A percentile compares a stretch with the other conserved stretches of the same genome.
These are phyloP conservation scores for Labroides dimidiatus DNA, from an alignment of 2,797 vertebrate genomes.

Conservation along the genomic window DNA sequence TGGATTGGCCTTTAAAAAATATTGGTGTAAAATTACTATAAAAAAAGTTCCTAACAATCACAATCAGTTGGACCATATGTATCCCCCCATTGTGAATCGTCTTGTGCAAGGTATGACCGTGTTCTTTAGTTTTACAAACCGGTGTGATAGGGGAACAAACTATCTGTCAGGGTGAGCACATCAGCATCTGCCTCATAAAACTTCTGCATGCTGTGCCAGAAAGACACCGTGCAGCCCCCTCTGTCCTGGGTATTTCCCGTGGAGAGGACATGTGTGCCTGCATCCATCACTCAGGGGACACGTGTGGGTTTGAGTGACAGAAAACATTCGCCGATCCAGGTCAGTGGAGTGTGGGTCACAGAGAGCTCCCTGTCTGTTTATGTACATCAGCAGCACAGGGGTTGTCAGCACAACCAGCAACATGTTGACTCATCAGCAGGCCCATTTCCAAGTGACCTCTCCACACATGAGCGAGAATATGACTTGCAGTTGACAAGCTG, in stretches of 20 bases:
- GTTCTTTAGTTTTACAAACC: conserved; percentile 24
- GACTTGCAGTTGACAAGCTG: conserved; percentile 31
- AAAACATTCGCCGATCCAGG: conserved; percentile 71
- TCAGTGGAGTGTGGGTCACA: conserved; percentile 74
- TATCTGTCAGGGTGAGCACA: conserved; percentile 44
- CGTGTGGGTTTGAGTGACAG: conserved; percentile 67
- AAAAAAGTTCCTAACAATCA: too few relatives aligned
- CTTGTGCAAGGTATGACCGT: neutral
- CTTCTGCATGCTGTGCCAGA: conserved; percentile 29
- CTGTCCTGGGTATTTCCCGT: conserved; percentile 51
- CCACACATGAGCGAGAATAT: conserved; percentile 40
- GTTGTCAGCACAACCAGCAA: conserved; percentile 53
- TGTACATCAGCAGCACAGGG: conserved; percentile 64
- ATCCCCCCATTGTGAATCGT: too few relatives aligned
- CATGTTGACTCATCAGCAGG: conserved; percentile 72
- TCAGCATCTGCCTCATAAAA: conserved; percentile 20
- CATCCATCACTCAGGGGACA: conserved; percentile 58
- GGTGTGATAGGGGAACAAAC: neutral
- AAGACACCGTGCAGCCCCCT: conserved; percentile 28
- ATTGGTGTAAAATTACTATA: too few relatives aligned
- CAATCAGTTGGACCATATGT: too few relatives aligned
- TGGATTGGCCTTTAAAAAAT: too few relatives aligned
- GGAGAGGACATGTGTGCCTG: conserved; percentile 23
- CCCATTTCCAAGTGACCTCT: conserved; percentile 66
- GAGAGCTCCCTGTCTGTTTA: conserved; percentile 66